Conservation (phyloP, 2,113 vertebrate genomes). For the Muscicapa adusta region DNA sequence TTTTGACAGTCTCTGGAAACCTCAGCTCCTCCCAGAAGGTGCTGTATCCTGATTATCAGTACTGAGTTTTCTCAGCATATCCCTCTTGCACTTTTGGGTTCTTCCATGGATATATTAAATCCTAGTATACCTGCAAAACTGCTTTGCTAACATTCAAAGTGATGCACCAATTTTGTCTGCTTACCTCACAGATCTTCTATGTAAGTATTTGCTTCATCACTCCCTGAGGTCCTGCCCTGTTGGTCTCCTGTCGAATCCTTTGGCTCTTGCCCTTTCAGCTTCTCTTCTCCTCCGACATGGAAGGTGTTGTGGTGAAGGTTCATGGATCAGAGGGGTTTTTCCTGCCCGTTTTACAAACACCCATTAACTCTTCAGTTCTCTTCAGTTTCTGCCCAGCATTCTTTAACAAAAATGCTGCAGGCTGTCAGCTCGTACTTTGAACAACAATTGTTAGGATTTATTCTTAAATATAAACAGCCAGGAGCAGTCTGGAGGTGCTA, state of each 20-base stretch:
- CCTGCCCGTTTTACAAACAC: slow-evolving; percentile 2
- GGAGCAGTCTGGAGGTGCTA: slow-evolving; percentile 4
- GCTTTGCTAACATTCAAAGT: background rate
- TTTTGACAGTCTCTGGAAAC: background rate
- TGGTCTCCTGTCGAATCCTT: slow-evolving; percentile 10
- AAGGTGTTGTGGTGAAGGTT: background rate
- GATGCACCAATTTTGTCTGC: background rate
- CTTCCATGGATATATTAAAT: background rate
- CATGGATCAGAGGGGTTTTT: background rate
- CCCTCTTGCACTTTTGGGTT: background rate
- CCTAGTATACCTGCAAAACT: background rate
- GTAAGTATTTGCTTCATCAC: slow-evolving; percentile 1
- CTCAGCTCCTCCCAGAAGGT: background rate
- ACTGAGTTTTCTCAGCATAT: background rate
- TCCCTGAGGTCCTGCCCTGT: background rate
- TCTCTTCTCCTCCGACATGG: background rate
- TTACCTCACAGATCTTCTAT: background rate
- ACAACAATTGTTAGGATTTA: background rate
- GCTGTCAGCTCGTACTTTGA: slow-evolving; percentile 10
- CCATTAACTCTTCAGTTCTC: background rate
- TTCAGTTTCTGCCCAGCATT: background rate
- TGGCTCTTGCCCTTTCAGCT: background rate
- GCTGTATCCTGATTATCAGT: background rate
- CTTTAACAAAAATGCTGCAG: slow-evolving; percentile 9
- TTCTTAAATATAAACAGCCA: slow-evolving; percentile 28